Percentiles rank a stretch among this genome's conserved stretches.
These are phyloP conservation scores for Arenaria interpres DNA, from an alignment of 2,113 vertebrate species.

Conservation along the genomic window DNA sequence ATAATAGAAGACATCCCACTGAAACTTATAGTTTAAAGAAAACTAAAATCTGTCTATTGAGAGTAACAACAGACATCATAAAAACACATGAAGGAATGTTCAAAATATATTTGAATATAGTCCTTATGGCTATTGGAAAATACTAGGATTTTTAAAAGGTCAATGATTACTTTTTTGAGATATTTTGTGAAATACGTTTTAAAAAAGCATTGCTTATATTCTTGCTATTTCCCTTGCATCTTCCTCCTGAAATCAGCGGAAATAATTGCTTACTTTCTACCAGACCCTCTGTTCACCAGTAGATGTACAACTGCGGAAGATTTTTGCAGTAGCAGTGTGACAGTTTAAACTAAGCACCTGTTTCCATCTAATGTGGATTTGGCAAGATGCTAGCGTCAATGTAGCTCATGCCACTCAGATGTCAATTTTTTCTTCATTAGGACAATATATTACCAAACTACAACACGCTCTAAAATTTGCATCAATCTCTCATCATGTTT, in stretches of 20 bases:
- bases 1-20: neutral
- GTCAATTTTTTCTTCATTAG: constrained; percentile 27
- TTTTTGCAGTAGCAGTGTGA: neutral
- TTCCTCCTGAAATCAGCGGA: neutral
- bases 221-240: neutral
- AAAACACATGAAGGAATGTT: neutral
- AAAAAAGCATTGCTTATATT: neutral
- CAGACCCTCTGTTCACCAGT: neutral
- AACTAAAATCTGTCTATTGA: neutral
- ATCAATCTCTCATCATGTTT: neutral
- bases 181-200: neutral
- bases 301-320: accelerated
- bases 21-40: neutral
- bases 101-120: neutral
- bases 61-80: neutral
- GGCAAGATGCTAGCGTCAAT: neutral
- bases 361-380: neutral
- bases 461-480: neutral
- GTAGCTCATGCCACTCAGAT: neutral
- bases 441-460: neutral
- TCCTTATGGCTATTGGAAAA: neutral
- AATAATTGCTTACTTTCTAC: neutral
- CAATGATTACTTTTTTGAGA: neutral
- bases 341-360: neutral
- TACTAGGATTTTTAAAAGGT: neutral